These are phyloP conservation scores for Spizaetus ornatus DNA, from an alignment of 2,113 vertebrate species.

Conservation along the genomic window DNA sequence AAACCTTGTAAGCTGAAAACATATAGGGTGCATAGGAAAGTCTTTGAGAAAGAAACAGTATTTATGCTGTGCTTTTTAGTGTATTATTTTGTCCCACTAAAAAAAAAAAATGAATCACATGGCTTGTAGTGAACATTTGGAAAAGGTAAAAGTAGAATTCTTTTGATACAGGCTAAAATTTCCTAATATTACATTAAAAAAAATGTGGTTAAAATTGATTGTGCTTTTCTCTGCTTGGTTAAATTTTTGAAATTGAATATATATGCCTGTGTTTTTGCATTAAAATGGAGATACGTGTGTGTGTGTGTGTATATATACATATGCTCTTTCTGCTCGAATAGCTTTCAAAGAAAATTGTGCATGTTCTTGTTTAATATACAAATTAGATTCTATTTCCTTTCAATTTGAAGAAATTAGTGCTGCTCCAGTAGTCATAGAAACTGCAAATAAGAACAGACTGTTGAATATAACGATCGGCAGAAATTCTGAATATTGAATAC, in stretches of 20 bases:
- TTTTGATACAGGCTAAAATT: background rate
- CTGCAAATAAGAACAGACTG: background rate
- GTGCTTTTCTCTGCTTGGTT: background rate
- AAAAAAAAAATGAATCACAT: background rate
- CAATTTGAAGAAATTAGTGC: background rate
- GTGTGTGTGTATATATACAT: background rate
- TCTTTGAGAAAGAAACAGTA: background rate
- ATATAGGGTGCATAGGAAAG: background rate
- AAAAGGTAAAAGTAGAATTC: background rate
- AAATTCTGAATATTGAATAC: background rate
- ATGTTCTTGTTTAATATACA: background rate
- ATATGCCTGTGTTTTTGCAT: background rate
- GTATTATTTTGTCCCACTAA: background rate
- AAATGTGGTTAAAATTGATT: background rate
- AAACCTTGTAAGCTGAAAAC: background rate
- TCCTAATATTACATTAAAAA: background rate
- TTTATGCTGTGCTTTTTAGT: background rate
- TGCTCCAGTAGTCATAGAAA: conserved; percentile 24
- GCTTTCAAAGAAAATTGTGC: background rate
- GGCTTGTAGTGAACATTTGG: background rate
- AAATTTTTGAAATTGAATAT: background rate
- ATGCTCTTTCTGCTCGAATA: background rate
- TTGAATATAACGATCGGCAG: background rate
- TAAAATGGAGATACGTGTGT: background rate
- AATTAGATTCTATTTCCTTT: background rate